Evolutionary conservation across 2,113 vertebrate species (phyloP).

Genomic region (Hydrochoerus hydrochaeris): DNA sequence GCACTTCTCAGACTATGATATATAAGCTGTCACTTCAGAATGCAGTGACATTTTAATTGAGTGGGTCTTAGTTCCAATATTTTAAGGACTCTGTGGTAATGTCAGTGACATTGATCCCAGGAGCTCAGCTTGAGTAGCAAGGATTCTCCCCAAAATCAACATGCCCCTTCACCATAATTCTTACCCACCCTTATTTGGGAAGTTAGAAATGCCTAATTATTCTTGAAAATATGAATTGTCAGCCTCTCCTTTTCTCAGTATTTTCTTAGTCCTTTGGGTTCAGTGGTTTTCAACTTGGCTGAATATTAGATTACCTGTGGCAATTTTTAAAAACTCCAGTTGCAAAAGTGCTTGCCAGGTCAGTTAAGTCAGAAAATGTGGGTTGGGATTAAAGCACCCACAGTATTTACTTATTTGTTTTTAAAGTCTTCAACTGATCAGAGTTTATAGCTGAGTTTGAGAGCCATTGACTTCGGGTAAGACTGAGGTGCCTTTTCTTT

Average conservation of each 20-base stretch:
- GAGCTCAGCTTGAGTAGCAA: not conserved
- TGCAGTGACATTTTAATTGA: not conserved
- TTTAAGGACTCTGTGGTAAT: not conserved
- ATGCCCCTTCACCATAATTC: not conserved
- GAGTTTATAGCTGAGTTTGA: not conserved
- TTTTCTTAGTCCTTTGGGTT: not conserved
- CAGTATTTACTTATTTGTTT: not conserved
- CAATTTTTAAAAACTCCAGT: not conserved
- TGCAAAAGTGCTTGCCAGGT: not conserved
- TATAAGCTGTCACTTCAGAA: not conserved
- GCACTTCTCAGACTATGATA: not conserved
- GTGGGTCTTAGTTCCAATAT: not conserved
- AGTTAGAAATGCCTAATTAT: slow-evolving; percentile 1
- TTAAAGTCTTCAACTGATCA: not conserved
- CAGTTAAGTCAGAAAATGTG: not conserved
- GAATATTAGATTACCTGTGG: not conserved
- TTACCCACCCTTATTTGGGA: not conserved
- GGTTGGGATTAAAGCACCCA: not conserved
- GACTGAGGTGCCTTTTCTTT: not conserved
- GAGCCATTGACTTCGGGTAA: not conserved
- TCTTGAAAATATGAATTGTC: not conserved
- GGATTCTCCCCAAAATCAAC: not conserved
- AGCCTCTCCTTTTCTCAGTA: not conserved
- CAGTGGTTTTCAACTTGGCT: not conserved
- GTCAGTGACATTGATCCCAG: accelerated